Conservation (phyloP, 2,888 invertebrate species). For the Leistus spinibarbis region DNA sequence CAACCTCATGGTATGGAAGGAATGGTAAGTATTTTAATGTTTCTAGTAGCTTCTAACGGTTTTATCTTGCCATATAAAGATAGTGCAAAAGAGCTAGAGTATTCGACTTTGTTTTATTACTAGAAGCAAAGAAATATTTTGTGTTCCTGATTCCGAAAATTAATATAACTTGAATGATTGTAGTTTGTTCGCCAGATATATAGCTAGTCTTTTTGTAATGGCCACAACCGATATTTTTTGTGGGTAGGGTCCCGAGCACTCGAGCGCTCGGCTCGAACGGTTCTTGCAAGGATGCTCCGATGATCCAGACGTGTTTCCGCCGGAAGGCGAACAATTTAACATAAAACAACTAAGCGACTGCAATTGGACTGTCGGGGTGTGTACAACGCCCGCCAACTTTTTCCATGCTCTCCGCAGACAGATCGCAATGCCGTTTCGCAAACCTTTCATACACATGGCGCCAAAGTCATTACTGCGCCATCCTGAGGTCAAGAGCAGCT, state of each 20-base stretch:
- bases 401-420: constrained; percentile 80
- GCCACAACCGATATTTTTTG: too few relatives aligned
- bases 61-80: too few relatives aligned
- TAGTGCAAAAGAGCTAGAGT: too few relatives aligned
- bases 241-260: constrained; percentile 71
- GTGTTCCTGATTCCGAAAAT: too few relatives aligned
- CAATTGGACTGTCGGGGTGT: constrained; percentile 62
- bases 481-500: constrained; percentile 9
- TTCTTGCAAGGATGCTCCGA: constrained; percentile 72
- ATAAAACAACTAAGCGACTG: not conserved
- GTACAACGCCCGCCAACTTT: constrained; percentile 77
- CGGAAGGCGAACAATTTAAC: constrained; percentile 61
- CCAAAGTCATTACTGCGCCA: constrained; percentile 81
- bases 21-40: not conserved
- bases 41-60: too few relatives aligned
- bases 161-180: too few relatives aligned
- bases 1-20: constrained; percentile 52
- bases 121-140: too few relatives aligned
- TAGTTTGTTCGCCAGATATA: too few relatives aligned
- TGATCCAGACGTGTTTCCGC: constrained; percentile 58
- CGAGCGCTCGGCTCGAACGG: constrained; percentile 71
- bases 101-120: too few relatives aligned
- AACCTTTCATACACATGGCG: constrained; percentile 77
- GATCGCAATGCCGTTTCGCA: constrained; percentile 77
- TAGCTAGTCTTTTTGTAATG: too few relatives aligned